Percentiles rank a stretch among this genome's conserved stretches.
phyloP scores from a whole-genome alignment of 2,113 vertebrate species.

The Sebastes fasciatus region DNA sequence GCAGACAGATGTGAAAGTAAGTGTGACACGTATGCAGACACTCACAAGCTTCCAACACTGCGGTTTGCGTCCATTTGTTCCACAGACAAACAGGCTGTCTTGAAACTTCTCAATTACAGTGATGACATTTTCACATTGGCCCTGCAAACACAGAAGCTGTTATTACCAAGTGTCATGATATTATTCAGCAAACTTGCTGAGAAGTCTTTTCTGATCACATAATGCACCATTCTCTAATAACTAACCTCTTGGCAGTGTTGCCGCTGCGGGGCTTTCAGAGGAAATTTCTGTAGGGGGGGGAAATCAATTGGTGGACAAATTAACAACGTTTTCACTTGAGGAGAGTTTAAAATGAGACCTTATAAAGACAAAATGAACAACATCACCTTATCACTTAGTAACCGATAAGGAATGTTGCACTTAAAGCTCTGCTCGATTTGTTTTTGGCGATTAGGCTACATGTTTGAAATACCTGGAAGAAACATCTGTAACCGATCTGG shows the following conservation, averaged over 20 bases:
- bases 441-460: neutral
- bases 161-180: neutral
- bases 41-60: conserved; percentile 82
- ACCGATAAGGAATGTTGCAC: neutral
- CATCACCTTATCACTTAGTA: neutral
- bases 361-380: neutral
- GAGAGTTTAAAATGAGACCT: neutral
- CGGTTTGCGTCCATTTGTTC: conserved; percentile 75
- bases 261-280: conserved; percentile 30
- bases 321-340: neutral
- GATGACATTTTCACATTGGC: conserved; percentile 70
- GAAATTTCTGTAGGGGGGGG: conserved; percentile 60
- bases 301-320: conserved; percentile 1
- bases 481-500: neutral
- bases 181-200: neutral
- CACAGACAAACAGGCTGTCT: conserved; percentile 78
- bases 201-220: neutral
- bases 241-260: conserved; percentile 73
- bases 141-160: conserved; percentile 63
- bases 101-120: conserved; percentile 82
- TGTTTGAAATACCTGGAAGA: neutral
- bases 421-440: neutral
- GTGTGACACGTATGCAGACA: conserved; percentile 9
- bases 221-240: neutral
- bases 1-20: conserved; percentile 5